Base-by-base conservation (phyloP, 2,113 vertebrate genomes). In the Oriolus oriolus region DNA sequence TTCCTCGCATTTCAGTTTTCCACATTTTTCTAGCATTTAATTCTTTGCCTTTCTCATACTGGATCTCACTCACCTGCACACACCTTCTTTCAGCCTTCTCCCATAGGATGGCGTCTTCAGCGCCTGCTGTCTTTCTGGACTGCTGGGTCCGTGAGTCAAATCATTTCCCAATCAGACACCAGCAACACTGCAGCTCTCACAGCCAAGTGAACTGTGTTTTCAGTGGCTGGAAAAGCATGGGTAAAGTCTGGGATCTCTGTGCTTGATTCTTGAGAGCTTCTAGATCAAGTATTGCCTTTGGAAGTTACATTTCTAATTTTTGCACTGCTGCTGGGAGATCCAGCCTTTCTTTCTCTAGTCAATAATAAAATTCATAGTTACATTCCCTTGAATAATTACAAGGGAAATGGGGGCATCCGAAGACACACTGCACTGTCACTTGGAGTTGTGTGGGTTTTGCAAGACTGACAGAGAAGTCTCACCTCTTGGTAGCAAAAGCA, bases 61-160 rank as follows among this genome's bases (percentile, higher is more conserved):
- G 17, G 16, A 23, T 86, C 59, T 65, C 19, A 5, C 5, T 47
- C 30, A 23, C 23, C 52, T 57, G 27, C 26, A 56, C 20, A 22
- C 4, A 10, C 45, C 18, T 65, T 73, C 42, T 76, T 56, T 53
- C 27, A 52, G 16, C 27, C 54, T 65, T 13, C 69, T 84, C n/a
- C n/a, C 3, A 0, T 33, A 23, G 11, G 21, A 50, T 41, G 26
- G 10, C 35, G 80, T 52, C 73, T 45, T 59, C 39, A 49, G 9
- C 0, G 0, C 22, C 60, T 65, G 7, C 70, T 60, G 4, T 76
- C 69, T 5, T 71, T 49, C 18, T 79, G 22, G 12, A 2, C 15
- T 66, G 33, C 33, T 82, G 59, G 7, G 5, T 41, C 65, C 9
- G 4, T 84, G 28, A n/a, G 7, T 59, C 56, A 68, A 31, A 57